Base-by-base conservation (phyloP, 1,140 invertebrate genomes). In the Lucilia sericata region DNA sequence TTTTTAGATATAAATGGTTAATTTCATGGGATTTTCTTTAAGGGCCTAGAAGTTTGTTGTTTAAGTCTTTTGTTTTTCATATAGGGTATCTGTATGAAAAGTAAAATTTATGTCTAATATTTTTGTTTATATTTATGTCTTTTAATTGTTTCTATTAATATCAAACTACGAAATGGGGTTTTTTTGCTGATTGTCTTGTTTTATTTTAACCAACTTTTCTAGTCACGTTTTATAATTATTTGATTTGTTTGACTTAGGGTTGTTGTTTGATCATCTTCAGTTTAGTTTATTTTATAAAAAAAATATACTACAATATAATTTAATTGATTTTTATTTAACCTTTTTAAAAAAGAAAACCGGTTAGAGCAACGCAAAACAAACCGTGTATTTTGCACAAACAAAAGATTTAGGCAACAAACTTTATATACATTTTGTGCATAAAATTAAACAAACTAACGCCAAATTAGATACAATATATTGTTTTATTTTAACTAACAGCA, bases 21-120 rank as follows among this genome's bases (percentile, higher is more conserved):
- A 49, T 49, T 49, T 49, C 5, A 12, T 13, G 51, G 51, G 51
- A 55, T 55, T 55, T 55, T 55, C 1, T 12, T 12, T 14, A 55
- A n/a, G 12, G 65, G 9, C 8, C 9, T 10, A 21, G 65, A 21
- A 19, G 60, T 88, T 89, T 82, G 86, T 87, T 86, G 85, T 88
- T 86, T 88, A 89, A 88, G 87, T 89, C 88, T 89, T 89, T 89
- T 83, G 88, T 86, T 85, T 88, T 42, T 42, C 25, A 30, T 30
- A 30, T 19, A 2, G 7, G 0, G 55, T n/a, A 30, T 30, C 3
- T 55, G 9, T 19, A 70, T 70, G 21, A 70, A 70, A 70, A 70
- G 65, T 25, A 70, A 70, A 70, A 70, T 70, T 70, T 70, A 70
- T 70, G 25, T 30, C 25, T 30, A 3, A 25, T 12, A 10, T 70